Evolutionary conservation across 2,888 invertebrate genomes (phyloP).

Genomic region (Plusia festucae): DNA sequence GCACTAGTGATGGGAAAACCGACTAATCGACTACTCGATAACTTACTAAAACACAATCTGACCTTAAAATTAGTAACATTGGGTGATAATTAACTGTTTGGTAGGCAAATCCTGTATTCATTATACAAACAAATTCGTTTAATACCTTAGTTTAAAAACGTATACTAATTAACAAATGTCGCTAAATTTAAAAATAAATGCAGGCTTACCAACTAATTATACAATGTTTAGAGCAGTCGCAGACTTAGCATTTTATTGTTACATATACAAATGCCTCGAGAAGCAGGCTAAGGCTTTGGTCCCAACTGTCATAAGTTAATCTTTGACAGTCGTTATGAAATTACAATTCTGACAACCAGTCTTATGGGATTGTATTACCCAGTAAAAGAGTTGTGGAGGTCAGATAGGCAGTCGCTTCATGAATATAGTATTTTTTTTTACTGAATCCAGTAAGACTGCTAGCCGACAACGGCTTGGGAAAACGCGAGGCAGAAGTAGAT

Average conservation of each 20-base stretch:
- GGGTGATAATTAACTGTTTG: background rate
- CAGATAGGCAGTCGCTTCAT: too few relatives aligned
- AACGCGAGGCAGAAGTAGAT: background rate
- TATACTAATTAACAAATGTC: conserved; percentile 24
- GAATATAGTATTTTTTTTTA: too few relatives aligned
- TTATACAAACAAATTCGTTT: conserved; percentile 3
- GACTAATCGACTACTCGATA: conserved; percentile 33
- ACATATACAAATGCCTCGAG: too few relatives aligned
- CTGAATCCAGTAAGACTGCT: too few relatives aligned
- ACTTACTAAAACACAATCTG: background rate
- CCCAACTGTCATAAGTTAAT: too few relatives aligned
- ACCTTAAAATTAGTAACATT: conserved; percentile 10
- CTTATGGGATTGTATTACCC: too few relatives aligned
- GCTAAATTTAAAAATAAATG: conserved; percentile 54
- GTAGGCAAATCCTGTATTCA: conserved; percentile 5
- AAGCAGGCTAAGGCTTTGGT: too few relatives aligned
- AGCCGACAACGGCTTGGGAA: too few relatives aligned
- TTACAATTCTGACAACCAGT: too few relatives aligned
- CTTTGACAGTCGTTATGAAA: too few relatives aligned
- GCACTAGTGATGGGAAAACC: conserved; percentile 11
- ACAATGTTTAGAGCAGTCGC: background rate
- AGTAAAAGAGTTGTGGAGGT: too few relatives aligned
- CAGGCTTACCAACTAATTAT: conserved; percentile 55
- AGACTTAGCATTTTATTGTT: background rate
- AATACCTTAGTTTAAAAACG: background rate